Evolutionary conservation across 2,888 invertebrate genomes (phyloP).

Genomic region (Drosophila mettleri): DNA sequence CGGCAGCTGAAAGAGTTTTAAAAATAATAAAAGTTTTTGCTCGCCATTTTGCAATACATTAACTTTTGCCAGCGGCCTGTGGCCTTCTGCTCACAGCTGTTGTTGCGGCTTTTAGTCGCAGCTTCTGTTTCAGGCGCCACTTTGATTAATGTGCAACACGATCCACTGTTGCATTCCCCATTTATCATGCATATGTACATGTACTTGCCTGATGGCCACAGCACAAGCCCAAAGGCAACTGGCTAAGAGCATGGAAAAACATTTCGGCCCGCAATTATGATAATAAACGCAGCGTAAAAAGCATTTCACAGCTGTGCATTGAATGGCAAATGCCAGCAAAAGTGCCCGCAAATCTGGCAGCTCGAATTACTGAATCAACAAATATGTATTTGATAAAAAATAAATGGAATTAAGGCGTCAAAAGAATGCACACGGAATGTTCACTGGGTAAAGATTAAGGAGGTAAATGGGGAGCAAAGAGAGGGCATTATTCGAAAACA

Average conservation of each 20-base stretch:
- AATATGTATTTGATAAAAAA: neutral
- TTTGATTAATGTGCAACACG: conserved; percentile 59
- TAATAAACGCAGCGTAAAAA: conserved; percentile 61
- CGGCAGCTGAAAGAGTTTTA: conserved; percentile 8
- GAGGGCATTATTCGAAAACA: too few species aligned
- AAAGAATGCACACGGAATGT: neutral
- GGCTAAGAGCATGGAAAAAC: neutral
- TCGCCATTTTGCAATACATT: conserved; percentile 52
- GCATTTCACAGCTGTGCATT: conserved; percentile 46
- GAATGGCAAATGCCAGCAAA: conserved; percentile 17
- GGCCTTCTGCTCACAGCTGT: conserved; percentile 23
- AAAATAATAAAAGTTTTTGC: conserved; percentile 17
- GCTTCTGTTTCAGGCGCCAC: conserved; percentile 31
- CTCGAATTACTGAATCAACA: neutral
- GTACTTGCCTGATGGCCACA: neutral
- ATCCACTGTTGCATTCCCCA: conserved; percentile 31
- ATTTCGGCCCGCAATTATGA: conserved; percentile 51
- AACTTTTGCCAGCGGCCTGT: conserved; percentile 46
- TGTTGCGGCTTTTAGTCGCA: conserved; percentile 40
- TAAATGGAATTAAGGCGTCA: neutral
- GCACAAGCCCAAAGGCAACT: neutral
- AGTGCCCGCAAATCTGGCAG: conserved; percentile 3
- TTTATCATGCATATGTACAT: conserved; percentile 21
- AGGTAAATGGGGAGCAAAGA: too few species aligned
- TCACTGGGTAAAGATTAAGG: too few species aligned